A percentile compares a stretch with the other conserved stretches of the same genome.
phyloP scores from a whole-genome alignment of 2,113 vertebrate species.

The Nipponia nippon region DNA sequence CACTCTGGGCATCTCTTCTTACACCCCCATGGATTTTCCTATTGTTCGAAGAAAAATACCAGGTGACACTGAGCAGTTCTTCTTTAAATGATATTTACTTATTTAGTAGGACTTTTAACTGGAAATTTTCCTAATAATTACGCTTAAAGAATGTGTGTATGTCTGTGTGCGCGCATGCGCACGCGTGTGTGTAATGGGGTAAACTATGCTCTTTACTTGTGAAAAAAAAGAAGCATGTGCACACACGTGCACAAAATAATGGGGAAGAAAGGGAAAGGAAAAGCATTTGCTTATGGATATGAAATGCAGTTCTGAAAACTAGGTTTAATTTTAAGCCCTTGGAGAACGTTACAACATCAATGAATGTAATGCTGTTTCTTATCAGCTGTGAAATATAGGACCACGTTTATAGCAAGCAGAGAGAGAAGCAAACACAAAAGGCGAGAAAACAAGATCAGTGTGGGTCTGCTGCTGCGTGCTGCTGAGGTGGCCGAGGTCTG shows the following conservation, averaged over 20 bases:
- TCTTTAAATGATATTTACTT: neutral
- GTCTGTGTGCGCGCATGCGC: too few species aligned
- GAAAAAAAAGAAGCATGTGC: neutral
- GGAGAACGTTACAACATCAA: neutral
- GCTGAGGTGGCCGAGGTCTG: neutral
- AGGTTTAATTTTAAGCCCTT: constrained; percentile 5
- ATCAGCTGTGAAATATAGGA: neutral
- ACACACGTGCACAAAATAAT: neutral
- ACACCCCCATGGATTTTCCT: neutral
- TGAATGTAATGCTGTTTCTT: neutral
- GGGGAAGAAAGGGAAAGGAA: neutral
- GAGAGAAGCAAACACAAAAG: neutral
- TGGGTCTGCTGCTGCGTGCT: neutral
- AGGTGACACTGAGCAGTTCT: neutral
- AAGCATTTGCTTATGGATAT: neutral
- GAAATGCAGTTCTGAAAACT: neutral
- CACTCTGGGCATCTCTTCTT: neutral
- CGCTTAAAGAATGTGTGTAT: neutral
- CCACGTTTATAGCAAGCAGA: neutral
- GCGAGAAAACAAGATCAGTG: neutral
- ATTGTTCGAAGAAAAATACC: neutral
- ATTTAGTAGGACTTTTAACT: neutral
- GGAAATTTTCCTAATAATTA: neutral
- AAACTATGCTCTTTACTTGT: neutral
- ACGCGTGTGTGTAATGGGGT: neutral